A percentile compares a stretch with the other conserved stretches of the same genome.
phyloP scores from a whole-genome alignment of 2,113 vertebrate species.

The Micromys minutus region DNA sequence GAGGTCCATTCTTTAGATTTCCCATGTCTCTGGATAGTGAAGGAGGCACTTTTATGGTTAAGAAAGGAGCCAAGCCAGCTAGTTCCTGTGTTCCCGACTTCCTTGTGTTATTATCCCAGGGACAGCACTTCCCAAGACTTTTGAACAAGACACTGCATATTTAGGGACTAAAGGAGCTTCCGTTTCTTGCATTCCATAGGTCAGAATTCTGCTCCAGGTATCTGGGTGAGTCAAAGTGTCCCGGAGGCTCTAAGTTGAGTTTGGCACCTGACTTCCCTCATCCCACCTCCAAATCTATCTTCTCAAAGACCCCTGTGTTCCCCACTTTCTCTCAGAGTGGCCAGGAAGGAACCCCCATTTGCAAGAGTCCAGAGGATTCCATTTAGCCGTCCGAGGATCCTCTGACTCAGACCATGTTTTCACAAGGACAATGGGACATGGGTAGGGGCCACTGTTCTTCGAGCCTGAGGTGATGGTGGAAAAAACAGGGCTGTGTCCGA shows the following conservation, averaged over 20 bases:
- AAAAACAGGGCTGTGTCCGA: fast-evolving
- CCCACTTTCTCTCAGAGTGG: not conserved
- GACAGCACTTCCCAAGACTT: not conserved
- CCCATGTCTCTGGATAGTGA: too few relatives aligned
- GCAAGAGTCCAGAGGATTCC: not conserved
- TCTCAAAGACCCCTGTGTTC: not conserved
- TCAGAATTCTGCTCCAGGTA: not conserved
- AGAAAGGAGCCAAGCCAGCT: not conserved
- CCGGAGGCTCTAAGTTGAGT: too few relatives aligned
- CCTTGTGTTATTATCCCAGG: fast-evolving
- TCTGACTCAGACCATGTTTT: not conserved
- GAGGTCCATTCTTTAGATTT: not conserved
- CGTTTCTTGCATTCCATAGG: fast-evolving
- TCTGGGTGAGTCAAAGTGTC: not conserved
- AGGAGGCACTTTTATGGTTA: not conserved
- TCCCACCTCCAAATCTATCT: not conserved
- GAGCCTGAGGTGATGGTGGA: fast-evolving
- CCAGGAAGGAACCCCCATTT: not conserved
- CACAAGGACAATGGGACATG: fast-evolving
- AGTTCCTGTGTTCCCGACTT: not conserved
- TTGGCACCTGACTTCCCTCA: too few relatives aligned
- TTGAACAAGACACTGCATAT: not conserved
- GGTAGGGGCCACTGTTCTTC: fast-evolving
- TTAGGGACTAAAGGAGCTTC: fast-evolving
- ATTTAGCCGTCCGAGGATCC: not conserved